Base-by-base conservation (phyloP, 2,797 vertebrate species). In the Sebastes cheni region DNA sequence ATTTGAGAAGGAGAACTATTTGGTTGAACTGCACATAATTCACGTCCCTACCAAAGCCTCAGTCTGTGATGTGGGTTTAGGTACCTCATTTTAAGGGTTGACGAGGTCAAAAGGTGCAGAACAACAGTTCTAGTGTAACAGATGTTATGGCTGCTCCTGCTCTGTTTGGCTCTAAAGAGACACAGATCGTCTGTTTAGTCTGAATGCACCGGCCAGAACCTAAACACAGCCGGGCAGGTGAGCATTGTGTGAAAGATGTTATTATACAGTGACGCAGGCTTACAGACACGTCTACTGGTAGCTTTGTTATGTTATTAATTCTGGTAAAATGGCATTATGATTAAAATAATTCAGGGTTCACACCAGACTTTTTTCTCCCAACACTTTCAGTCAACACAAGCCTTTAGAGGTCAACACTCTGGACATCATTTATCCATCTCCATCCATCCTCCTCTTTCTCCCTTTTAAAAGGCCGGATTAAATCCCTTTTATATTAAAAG, bases 141-240 rank as follows among this genome's bases (percentile, higher is more conserved):
- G 77, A 81, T 91, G 74, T 87, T 88, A 14, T 86, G 82, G 72
- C 82, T 87, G 46, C 64, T 50, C 12, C 52, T 3, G 74, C 67
- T 81, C 39, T 50, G 58, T 79, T 84, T 83, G 74, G 58, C 69
- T 70, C 61, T n/a, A 34, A 65, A 66, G 71, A 84, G 34, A 74
- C 52, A 27, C 58, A 27, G 59, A 62, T 64, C 66, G 67, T 55
- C 52, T 89, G 86, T 91, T 91, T 87, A 86, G 91, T 90, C 91
- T 91, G 80, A 78, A 59, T 78, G 75, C 22, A 80, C 11, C 11
- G 1, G 10, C 80, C 77, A 67, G 67, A 84, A 66, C 50, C 20
- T 80, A 82, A 89, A 88, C 81, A 82, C 58, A 29, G 75, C 0
- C 23, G 64, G n/a, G 13, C 85, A 88, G 80, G 81, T 85, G 77